Evolutionary conservation across 2,888 invertebrate species (phyloP).

Genomic region (Bimastos eiseni): DNA sequence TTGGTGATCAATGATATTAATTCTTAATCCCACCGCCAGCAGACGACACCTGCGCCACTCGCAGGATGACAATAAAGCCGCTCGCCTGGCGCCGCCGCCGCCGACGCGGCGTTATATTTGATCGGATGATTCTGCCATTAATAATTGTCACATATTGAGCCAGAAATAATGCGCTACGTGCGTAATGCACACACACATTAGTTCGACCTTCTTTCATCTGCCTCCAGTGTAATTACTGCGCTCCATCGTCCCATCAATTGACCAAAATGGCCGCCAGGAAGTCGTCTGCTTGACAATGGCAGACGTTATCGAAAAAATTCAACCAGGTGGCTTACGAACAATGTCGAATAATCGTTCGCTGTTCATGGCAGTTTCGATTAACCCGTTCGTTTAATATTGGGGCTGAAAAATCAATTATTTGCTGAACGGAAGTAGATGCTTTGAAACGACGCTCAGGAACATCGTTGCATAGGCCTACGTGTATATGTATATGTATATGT

Average conservation of each 20-base stretch:
- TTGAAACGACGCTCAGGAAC: background rate
- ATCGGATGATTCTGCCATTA: background rate
- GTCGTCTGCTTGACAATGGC: conserved; percentile 13
- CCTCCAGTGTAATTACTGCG: background rate
- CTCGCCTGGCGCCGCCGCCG: background rate
- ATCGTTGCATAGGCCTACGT: background rate
- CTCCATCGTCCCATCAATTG: background rate
- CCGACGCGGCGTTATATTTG: too few species aligned
- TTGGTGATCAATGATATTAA: background rate
- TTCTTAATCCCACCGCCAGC: background rate
- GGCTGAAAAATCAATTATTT: background rate
- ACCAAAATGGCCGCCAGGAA: conserved; percentile 6
- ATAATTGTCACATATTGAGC: conserved; percentile 13
- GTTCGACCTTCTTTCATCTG: background rate
- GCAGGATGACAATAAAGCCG: background rate
- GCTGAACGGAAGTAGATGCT: background rate
- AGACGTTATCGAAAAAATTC: background rate
- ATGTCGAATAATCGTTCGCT: background rate
- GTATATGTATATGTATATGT: too few species aligned
- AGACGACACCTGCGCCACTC: background rate
- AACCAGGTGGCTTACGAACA: background rate
- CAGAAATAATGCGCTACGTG: background rate
- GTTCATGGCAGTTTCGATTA: background rate
- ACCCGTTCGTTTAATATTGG: background rate
- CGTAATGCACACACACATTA: background rate